These are phyloP conservation scores for Anthrax anthrax DNA, from an alignment of 2,888 invertebrate genomes.

Conservation along the genomic window DNA sequence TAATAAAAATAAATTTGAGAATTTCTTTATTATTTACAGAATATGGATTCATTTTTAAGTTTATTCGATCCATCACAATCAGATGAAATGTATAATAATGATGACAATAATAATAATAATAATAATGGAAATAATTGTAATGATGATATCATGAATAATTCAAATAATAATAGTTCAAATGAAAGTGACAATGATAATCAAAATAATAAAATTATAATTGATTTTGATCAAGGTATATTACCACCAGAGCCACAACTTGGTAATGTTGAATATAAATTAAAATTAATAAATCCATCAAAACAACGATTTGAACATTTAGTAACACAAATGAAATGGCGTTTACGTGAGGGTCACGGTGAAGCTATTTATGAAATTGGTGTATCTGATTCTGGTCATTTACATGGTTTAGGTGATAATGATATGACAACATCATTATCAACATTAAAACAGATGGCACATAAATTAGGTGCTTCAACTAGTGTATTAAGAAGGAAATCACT, in stretches of 20 bases:
- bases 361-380: conserved; percentile 97
- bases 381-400: conserved; percentile 73
- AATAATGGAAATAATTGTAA: conserved; percentile 16
- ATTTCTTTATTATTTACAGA: no score
- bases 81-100: conserved; percentile 26
- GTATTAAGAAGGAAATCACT: conserved; percentile 52
- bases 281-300: conserved; percentile 81
- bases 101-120: conserved; percentile 14
- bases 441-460: conserved; percentile 74
- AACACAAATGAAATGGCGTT: conserved; percentile 97
- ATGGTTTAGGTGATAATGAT: conserved; percentile 69
- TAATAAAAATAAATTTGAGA: no score
- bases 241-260: conserved; percentile 90
- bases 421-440: conserved; percentile 78
- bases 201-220: conserved; percentile 31
- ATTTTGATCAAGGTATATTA: conserved; percentile 49
- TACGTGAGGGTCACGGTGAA: conserved; percentile 90
- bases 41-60: conserved; percentile 77
- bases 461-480: conserved; percentile 68
- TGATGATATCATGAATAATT: conserved; percentile 13
- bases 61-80: conserved; percentile 56
- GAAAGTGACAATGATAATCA: conserved; percentile 17
- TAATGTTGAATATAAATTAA: conserved; percentile 92
- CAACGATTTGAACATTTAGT: conserved; percentile 90
- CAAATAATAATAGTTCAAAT: conserved; percentile 16